phyloP scores from a whole-genome alignment of 2,113 vertebrate species.

The Chlamydotis undulata region DNA sequence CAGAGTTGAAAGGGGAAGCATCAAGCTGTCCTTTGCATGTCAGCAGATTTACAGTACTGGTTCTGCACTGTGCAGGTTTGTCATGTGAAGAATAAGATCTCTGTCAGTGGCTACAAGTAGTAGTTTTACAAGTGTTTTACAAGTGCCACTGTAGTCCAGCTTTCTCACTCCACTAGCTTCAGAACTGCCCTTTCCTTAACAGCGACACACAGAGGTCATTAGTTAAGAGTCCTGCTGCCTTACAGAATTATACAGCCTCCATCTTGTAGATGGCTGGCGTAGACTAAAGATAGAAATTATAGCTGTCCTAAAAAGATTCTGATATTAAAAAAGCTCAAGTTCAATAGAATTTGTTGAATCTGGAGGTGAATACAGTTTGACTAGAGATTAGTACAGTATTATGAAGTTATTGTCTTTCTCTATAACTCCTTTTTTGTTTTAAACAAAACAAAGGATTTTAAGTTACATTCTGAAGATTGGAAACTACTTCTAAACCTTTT shows the following conservation, averaged over 20 bases:
- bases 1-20: neutral
- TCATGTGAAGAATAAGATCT: neutral
- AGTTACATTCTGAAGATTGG: neutral
- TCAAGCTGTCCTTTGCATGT: neutral
- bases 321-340: neutral
- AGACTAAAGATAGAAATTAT: neutral
- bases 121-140: neutral
- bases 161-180: neutral
- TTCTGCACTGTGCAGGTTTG: neutral
- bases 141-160: neutral
- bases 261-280: neutral
- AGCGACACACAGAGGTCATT: neutral
- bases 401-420: neutral
- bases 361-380: neutral
- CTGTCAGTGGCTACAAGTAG: neutral
- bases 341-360: neutral
- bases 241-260: neutral
- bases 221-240: neutral
- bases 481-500: neutral
- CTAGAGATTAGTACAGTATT: neutral
- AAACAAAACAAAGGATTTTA: neutral
- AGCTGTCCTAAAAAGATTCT: neutral
- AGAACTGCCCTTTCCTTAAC: neutral
- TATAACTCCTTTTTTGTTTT: neutral
- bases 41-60: rapidly evolving